Percentiles rank a stretch among this genome's conserved stretches.
phyloP scores from a whole-genome alignment of 2,113 vertebrate genomes.

The Cyanoramphus novaezelandiae region DNA sequence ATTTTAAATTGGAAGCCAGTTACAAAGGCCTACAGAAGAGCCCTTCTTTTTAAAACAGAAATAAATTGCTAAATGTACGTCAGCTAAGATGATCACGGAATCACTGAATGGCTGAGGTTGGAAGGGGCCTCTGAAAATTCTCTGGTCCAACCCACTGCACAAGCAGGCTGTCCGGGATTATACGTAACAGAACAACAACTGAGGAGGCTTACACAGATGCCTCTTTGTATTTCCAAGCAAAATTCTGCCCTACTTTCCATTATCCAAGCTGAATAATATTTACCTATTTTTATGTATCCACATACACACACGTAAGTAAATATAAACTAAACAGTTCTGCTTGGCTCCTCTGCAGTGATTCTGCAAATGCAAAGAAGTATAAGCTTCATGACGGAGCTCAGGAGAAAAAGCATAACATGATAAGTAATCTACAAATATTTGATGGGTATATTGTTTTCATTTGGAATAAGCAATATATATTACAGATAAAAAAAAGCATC shows the following conservation, averaged over 20 bases:
- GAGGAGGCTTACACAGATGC: not conserved
- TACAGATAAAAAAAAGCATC: not conserved
- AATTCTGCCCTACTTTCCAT: not conserved
- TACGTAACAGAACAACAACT: not conserved
- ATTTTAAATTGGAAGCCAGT: not conserved
- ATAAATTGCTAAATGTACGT: not conserved
- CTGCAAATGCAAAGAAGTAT: not conserved
- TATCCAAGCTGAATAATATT: not conserved
- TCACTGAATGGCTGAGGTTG: accelerated
- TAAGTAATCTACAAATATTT: not conserved
- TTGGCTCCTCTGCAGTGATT: not conserved
- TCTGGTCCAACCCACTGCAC: not conserved
- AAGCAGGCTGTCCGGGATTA: not conserved
- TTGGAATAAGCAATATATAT: not conserved
- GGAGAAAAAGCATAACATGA: not conserved
- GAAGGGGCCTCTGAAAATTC: not conserved
- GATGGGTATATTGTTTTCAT: not conserved
- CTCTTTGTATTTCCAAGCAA: not conserved
- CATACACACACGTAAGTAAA: not conserved
- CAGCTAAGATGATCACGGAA: not conserved
- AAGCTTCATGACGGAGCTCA: not conserved
- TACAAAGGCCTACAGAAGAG: not conserved
- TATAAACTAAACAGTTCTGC: not conserved
- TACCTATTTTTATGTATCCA: not conserved
- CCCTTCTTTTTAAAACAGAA: not conserved